Base-by-base conservation (phyloP, 2,888 invertebrate genomes). In the Calliopum simillimum region DNA sequence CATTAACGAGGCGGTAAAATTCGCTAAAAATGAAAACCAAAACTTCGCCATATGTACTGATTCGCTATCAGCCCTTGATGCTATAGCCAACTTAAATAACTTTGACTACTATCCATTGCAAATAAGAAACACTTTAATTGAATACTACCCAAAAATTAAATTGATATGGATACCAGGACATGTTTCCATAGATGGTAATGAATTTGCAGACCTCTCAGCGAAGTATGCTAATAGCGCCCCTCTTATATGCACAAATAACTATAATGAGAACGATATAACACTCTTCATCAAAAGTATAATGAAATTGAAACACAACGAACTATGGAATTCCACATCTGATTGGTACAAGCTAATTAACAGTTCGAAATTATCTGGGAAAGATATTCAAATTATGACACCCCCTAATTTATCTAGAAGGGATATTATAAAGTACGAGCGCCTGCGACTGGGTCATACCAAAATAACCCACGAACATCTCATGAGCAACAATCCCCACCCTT, bases 121-220 rank as follows among this genome's bases (percentile, higher is more conserved):
- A 33, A 33, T 33, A 6, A 33, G 33, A 33, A 33, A 33, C 6
- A 6, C 6, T 3, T 6, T 33, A 8, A 33, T 33, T 1, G 33
- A 33, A 8, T 5, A 33, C 33, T 25, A 8, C 33, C 16, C 11
- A 58, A 41, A 67, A 47, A 47, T 12, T 13, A 25, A 58, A 58
- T 13, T 56, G 58, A 8, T n/a, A n/a, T n/a, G n/a, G n/a, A n/a
- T n/a, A n/a, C n/a, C n/a, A n/a, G n/a, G n/a, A n/a, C n/a, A n/a
- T n/a, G n/a, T n/a, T n/a, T n/a, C n/a, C n/a, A n/a, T n/a, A n/a
- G n/a, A n/a, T n/a, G n/a, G n/a, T n/a, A n/a, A n/a, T n/a, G 66
- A 66, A 56, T 47, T 55, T 21, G 66, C 56, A 11, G 66, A 66
- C 44, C 44, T 56, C n/a, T 13, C 43, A 14, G 56, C 46, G 3